Percentiles rank a stretch among this genome's conserved stretches.
Conservation (phyloP, 2,797 vertebrate genomes). For the Pteronotus mesoamericanus region DNA sequence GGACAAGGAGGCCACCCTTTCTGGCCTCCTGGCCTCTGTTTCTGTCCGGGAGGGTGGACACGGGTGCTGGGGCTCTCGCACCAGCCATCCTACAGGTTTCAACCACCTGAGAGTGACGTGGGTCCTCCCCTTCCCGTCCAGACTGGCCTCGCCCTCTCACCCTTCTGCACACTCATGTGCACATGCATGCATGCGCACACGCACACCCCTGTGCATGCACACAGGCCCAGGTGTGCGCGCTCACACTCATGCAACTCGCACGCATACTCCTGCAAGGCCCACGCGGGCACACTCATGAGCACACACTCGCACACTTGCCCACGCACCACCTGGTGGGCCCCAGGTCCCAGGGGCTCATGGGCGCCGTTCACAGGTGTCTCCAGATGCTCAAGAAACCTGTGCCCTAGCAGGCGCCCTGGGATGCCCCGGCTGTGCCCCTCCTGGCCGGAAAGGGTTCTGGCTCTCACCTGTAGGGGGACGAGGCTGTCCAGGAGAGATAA, state of each 20-base stretch:
- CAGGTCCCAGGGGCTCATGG: no score
- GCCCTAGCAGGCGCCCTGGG: accelerated
- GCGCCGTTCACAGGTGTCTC: neutral
- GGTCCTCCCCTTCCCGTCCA: neutral
- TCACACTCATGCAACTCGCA: neutral
- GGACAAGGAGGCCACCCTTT: neutral
- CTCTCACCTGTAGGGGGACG: slow-evolving; percentile 84
- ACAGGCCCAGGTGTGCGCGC: neutral
- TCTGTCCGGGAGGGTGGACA: neutral
- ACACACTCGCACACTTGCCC: neutral
- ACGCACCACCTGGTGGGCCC: accelerated
- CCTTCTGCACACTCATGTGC: accelerated
- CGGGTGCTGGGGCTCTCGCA: accelerated
- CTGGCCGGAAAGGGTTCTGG: accelerated
- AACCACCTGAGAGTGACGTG: accelerated
- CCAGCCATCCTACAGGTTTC: neutral
- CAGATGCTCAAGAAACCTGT: neutral
- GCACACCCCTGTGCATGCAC: neutral
- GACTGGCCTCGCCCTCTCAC: neutral
- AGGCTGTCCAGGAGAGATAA: slow-evolving; percentile 85
- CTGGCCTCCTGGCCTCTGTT: neutral
- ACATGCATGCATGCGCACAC: neutral
- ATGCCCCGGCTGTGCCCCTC: neutral
- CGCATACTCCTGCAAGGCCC: neutral
- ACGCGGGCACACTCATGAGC: no score